phyloP scores from a whole-genome alignment of 1,140 invertebrate species.

The Amyelois transitella region DNA sequence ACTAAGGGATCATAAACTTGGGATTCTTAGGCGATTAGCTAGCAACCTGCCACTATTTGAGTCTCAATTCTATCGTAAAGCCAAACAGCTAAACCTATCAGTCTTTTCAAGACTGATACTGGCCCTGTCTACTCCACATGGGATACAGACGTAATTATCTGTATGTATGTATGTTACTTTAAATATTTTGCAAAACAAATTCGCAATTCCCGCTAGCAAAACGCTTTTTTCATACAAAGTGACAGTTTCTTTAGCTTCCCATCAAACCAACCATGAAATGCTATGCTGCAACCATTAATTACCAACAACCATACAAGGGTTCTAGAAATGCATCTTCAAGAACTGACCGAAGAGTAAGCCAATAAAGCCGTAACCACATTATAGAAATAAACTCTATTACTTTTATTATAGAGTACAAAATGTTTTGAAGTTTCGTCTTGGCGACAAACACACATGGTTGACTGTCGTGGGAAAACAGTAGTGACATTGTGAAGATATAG shows the following conservation, averaged over 20 bases:
- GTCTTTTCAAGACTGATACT: no score
- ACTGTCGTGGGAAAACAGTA: slow-evolving; percentile 57
- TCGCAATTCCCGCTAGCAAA: slow-evolving; percentile 29
- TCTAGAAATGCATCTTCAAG: slow-evolving; percentile 45
- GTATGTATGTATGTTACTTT: no score
- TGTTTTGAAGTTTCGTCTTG: slow-evolving; percentile 13
- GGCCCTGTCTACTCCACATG: no score
- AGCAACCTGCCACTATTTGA: no score
- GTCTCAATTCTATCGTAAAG: no score
- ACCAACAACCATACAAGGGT: slow-evolving; percentile 55
- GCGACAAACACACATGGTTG: slow-evolving; percentile 49
- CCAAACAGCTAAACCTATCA: no score
- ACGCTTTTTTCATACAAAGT: slow-evolving; percentile 62
- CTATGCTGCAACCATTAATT: slow-evolving; percentile 62
- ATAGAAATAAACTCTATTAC: slow-evolving; percentile 18
- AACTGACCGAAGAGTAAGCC: slow-evolving; percentile 37
- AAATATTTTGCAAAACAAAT: not conserved
- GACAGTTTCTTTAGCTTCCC: slow-evolving; percentile 64
- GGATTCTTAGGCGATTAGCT: no score
- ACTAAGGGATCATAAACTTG: no score
- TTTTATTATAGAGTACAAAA: slow-evolving; percentile 5
- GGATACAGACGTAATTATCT: no score
- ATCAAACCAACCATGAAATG: slow-evolving; percentile 63
- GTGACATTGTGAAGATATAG: slow-evolving; percentile 37
- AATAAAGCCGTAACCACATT: slow-evolving; percentile 14